phyloP scores from a whole-genome alignment of 2,113 vertebrate genomes.

The Chaetodon auriga region DNA sequence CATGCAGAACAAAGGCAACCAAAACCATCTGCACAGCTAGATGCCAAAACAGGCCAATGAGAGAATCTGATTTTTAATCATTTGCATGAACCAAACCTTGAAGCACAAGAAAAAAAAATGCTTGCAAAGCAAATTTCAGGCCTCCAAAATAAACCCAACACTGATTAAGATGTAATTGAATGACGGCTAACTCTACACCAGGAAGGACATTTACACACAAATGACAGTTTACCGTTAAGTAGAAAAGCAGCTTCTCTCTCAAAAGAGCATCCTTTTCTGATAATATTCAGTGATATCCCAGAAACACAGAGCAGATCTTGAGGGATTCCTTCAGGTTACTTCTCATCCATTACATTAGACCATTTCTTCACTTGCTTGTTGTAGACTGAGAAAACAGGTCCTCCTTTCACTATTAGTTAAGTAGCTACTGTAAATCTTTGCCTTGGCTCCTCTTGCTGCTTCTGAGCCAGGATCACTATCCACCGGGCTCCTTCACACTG shows the following conservation, averaged over 20 bases:
- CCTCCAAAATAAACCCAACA: neutral
- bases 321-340: neutral
- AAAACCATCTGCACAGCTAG: no score
- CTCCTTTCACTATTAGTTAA: constrained; percentile 20
- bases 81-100: neutral
- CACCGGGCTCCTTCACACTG: constrained; percentile 31
- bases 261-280: neutral
- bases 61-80: neutral
- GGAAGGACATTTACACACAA: neutral
- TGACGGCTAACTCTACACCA: neutral
- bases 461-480: constrained; percentile 37
- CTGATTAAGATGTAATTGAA: neutral
- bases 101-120: neutral
- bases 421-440: constrained; percentile 16
- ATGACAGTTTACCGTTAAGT: constrained; percentile 1
- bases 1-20: no score
- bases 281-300: neutral
- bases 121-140: neutral
- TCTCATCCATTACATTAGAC: neutral
- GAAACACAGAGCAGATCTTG: no score
- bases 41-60: neutral
- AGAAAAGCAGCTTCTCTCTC: constrained; percentile 3
- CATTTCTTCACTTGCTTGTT: neutral
- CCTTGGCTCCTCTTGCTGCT: neutral
- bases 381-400: neutral